Conservation (phyloP, 2,113 vertebrate genomes). For the Phalacrocorax pelagicus region DNA sequence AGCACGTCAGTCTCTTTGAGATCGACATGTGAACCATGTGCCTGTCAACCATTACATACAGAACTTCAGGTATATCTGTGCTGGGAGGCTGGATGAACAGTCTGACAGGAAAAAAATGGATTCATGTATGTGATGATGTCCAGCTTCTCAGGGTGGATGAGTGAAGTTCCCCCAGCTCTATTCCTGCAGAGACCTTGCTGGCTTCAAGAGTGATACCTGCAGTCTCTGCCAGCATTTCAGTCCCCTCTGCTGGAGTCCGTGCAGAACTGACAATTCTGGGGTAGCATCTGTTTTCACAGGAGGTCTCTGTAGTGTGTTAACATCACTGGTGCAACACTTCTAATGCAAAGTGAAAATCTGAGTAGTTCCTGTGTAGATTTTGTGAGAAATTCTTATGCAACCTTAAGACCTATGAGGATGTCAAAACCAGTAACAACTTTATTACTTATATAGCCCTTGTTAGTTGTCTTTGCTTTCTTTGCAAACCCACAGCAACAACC, state of each 20-base stretch:
- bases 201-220: accelerated
- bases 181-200: not conserved
- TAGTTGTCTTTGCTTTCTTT: not conserved
- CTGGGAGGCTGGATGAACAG: not conserved
- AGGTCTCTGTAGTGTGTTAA: not conserved
- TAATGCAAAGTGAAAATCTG: not conserved
- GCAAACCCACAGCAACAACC: not conserved
- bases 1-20: accelerated
- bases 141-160: no score
- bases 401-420: not conserved
- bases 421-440: not conserved
- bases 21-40: accelerated
- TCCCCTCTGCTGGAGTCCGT: not conserved
- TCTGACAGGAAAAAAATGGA: not conserved
- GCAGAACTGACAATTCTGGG: not conserved
- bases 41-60: accelerated
- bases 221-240: not conserved
- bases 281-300: not conserved
- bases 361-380: not conserved
- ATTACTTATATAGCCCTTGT: not conserved
- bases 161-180: not conserved
- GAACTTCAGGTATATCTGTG: accelerated
- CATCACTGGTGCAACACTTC: accelerated
- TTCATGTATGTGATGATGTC: accelerated
- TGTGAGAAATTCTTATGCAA: not conserved